A percentile compares a stretch with the other conserved stretches of the same genome.
phyloP scores from a whole-genome alignment of 2,113 vertebrate genomes.

The Bos taurus region DNA sequence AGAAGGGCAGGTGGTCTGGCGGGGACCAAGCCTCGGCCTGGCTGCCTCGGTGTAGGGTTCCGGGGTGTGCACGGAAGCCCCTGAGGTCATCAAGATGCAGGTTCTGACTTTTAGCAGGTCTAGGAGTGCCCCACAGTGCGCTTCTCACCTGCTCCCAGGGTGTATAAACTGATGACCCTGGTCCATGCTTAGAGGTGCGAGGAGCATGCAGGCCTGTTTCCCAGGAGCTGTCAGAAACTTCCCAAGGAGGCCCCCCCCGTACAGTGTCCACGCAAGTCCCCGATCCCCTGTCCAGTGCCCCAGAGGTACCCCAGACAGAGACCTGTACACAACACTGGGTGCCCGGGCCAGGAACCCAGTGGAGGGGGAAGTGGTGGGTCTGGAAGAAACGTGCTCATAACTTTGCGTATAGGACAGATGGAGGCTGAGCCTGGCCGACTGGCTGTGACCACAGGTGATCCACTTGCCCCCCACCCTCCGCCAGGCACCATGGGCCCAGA shows the following conservation, averaged over 20 bases:
- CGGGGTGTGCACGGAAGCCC: too few relatives aligned
- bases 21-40: too few relatives aligned
- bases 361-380: neutral
- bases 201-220: neutral
- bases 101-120: neutral
- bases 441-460: neutral
- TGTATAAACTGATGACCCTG: fast-evolving
- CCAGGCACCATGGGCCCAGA: neutral
- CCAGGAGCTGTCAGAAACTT: neutral
- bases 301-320: neutral
- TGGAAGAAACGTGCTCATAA: neutral
- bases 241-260: neutral
- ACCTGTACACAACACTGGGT: fast-evolving
- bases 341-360: fast-evolving
- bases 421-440: neutral
- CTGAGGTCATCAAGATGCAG: neutral
- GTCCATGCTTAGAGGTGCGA: neutral
- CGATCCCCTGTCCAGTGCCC: too few relatives aligned
- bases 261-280: fast-evolving
- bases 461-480: fast-evolving
- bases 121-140: too few relatives aligned
- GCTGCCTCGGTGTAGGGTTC: too few relatives aligned
- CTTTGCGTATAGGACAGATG: fast-evolving
- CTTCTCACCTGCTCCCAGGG: neutral
- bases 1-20: too few relatives aligned